A percentile compares a stretch with the other conserved stretches of the same genome.
These are phyloP conservation scores for Amazona vittata DNA, from an alignment of 2,113 vertebrate species.

Conservation along the genomic window DNA sequence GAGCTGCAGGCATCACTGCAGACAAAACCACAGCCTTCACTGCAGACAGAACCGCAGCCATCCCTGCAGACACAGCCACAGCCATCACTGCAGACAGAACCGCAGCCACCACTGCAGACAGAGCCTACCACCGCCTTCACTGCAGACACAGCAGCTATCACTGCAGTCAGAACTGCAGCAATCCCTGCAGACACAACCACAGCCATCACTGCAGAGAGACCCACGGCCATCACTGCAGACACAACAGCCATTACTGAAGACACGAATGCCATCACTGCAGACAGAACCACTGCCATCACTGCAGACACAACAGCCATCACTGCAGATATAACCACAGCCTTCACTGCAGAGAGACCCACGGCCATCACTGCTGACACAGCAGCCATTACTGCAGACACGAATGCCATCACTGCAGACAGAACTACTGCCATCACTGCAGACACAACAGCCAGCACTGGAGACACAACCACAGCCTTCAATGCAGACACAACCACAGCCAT, in stretches of 20 bases:
- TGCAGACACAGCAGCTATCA: no score
- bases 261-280: no score
- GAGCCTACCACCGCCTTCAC: no score
- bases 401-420: rapidly evolving
- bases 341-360: rapidly evolving
- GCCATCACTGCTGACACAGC: rapidly evolving
- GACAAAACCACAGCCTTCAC: rapidly evolving
- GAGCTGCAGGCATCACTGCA: rapidly evolving
- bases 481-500: rapidly evolving
- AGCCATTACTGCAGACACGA: no score
- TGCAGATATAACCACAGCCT: no score
- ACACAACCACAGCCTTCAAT: rapidly evolving
- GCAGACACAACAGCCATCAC: no score
- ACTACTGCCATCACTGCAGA: rapidly evolving
- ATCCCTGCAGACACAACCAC: background rate
- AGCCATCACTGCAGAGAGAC: no score
- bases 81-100: no score
- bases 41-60: background rate
- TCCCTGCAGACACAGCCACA: rapidly evolving
- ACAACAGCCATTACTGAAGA: no score
- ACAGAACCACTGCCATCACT: rapidly evolving
- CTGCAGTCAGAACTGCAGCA: rapidly evolving
- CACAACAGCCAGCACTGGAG: rapidly evolving
- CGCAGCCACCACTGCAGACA: no score
- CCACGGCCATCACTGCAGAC: no score